Conservation (phyloP, 2,888 invertebrate genomes). For the Digitonthophagus gazella region DNA sequence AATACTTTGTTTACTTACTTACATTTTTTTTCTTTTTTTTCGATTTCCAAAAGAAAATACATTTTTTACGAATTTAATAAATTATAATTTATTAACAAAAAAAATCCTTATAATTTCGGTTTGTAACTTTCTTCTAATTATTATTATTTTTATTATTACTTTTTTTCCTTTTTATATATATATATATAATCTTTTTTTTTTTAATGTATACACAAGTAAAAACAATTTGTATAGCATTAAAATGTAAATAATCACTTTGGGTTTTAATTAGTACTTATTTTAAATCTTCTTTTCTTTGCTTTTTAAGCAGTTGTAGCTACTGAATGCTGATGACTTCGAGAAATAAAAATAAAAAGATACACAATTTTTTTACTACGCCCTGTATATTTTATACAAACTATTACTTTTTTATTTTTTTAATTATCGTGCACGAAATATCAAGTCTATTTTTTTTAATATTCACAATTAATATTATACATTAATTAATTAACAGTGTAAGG, state of each 20-base stretch:
- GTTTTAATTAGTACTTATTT: not conserved
- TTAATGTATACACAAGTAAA: not conserved
- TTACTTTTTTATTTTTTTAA: not conserved
- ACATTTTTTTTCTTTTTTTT: too few species aligned
- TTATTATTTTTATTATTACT: not conserved
- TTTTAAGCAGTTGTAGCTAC: not conserved
- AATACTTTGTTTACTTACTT: too few species aligned
- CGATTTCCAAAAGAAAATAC: not conserved
- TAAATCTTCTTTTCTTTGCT: not conserved
- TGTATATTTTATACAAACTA: not conserved
- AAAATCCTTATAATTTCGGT: not conserved
- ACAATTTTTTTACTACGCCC: not conserved
- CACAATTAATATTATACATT: too few species aligned
- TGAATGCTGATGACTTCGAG: not conserved
- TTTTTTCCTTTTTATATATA: not conserved
- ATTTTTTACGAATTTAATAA: not conserved
- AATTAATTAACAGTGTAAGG: too few species aligned
- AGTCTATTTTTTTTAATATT: too few species aligned
- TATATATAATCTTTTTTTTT: not conserved
- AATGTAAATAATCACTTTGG: not conserved
- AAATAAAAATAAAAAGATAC: not conserved
- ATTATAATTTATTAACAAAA: not conserved
- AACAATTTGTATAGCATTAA: not conserved
- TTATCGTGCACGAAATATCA: not conserved
- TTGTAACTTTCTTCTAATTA: not conserved